Conservation (phyloP, 2,888 invertebrate genomes). For the Gisinianus flammeolus region DNA sequence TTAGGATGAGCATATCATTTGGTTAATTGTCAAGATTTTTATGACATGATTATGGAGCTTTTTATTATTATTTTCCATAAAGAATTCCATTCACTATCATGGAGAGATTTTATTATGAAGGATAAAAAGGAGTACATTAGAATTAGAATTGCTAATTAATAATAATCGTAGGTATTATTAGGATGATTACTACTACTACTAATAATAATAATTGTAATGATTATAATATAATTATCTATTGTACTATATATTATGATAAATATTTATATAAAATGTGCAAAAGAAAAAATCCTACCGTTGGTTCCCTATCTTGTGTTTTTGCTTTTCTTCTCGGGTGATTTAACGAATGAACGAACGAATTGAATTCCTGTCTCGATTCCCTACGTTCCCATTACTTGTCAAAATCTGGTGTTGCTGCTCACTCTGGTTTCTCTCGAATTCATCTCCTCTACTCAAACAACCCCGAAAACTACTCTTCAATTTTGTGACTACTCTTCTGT, state of each 20-base stretch:
- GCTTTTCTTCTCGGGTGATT: slow-evolving; percentile 56
- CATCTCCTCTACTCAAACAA: slow-evolving; percentile 15
- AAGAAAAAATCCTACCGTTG: slow-evolving; percentile 45
- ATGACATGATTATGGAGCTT: too few relatives aligned
- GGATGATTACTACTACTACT: too few relatives aligned
- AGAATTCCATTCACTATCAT: too few relatives aligned
- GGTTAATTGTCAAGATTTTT: too few relatives aligned
- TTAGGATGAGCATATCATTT: too few relatives aligned
- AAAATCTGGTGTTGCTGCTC: slow-evolving; percentile 15
- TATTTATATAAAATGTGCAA: slow-evolving; percentile 25
- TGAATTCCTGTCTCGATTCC: slow-evolving; percentile 37
- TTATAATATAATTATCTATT: slow-evolving; percentile 5
- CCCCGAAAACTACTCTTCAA: slow-evolving; percentile 4
- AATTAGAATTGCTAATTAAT: too few relatives aligned
- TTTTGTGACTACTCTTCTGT: not conserved
- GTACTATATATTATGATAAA: slow-evolving; percentile 4
- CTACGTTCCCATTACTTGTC: slow-evolving; percentile 37
- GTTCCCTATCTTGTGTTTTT: slow-evolving; percentile 58
- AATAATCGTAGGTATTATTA: too few relatives aligned
- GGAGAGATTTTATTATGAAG: too few relatives aligned
- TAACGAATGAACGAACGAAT: slow-evolving; percentile 44
- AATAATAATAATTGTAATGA: too few relatives aligned
- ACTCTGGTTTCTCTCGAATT: slow-evolving; percentile 15
- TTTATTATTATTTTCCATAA: too few relatives aligned
- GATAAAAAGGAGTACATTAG: too few relatives aligned